Conservation (phyloP, 1,140 invertebrate species). For the Drosophila pectinifera region DNA sequence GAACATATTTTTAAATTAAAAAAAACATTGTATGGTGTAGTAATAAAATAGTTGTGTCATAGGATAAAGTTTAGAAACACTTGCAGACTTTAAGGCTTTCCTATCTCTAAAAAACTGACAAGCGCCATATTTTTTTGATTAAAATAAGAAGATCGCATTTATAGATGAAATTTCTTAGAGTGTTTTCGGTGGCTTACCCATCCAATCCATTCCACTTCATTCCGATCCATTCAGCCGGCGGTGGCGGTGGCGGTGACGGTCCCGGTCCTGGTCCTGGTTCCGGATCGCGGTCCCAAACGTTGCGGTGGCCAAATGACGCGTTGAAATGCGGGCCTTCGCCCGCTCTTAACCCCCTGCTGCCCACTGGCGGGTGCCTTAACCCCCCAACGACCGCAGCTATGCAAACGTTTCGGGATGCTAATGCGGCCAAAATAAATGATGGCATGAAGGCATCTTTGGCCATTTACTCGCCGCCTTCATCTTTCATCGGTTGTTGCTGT, state of each 20-base stretch:
- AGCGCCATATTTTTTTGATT: too few species aligned
- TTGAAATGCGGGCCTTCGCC: constrained; percentile 22
- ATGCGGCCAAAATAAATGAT: constrained; percentile 47
- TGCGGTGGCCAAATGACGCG: constrained; percentile 33
- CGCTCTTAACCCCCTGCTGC: constrained; percentile 1
- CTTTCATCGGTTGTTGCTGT: constrained; percentile 24
- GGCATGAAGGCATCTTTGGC: constrained; percentile 34
- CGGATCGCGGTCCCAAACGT: constrained; percentile 5
- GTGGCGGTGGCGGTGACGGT: too few species aligned
- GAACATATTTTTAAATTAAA: too few species aligned
- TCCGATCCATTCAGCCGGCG: constrained; percentile 12
- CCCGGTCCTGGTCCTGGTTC: background rate
- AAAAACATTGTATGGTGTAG: too few species aligned
- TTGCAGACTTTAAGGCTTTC: too few species aligned
- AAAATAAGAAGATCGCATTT: too few species aligned
- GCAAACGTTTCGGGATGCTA: constrained; percentile 37
- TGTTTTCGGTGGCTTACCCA: constrained; percentile 1
- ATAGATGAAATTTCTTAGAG: background rate
- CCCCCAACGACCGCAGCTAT: constrained; percentile 24
- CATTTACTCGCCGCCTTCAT: constrained; percentile 42
- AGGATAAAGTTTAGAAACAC: too few species aligned
- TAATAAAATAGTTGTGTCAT: too few species aligned
- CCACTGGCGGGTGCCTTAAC: background rate
- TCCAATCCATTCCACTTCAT: constrained; percentile 24
- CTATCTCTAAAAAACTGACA: too few species aligned